Evolutionary conservation across 2,888 invertebrate species (phyloP).

Genomic region (Galerucella calmariensis): DNA sequence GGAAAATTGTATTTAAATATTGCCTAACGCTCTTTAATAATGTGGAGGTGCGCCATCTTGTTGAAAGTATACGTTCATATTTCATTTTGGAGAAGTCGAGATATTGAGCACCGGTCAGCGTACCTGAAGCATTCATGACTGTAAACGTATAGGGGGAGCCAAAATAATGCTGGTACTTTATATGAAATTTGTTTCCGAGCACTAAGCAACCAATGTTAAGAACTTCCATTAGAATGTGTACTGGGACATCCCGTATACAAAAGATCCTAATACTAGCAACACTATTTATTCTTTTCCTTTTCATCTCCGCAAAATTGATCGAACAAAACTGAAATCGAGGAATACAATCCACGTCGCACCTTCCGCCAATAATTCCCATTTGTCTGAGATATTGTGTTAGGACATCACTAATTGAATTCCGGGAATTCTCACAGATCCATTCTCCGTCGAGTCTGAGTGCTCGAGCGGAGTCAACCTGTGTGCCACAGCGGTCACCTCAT

Average conservation of each 20-base stretch:
- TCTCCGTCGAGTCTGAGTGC: conserved; percentile 31
- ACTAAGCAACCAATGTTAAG: no score
- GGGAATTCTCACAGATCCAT: conserved; percentile 52
- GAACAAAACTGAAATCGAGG: conserved; percentile 33
- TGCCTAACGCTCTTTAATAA: no score
- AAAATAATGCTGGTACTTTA: no score
- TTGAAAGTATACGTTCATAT: no score
- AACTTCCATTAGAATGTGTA: no score
- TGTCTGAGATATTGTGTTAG: conserved; percentile 49
- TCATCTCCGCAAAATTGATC: conserved; percentile 3
- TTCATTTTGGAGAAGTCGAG: no score
- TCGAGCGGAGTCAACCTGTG: conserved; percentile 33
- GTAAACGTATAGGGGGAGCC: no score
- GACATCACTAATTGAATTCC: conserved; percentile 60
- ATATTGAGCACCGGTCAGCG: no score
- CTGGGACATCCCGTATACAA: neutral
- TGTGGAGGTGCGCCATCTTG: no score
- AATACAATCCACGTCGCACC: conserved; percentile 36
- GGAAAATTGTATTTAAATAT: no score
- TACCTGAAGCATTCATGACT: no score
- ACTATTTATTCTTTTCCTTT: neutral
- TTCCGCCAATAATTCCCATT: conserved; percentile 43
- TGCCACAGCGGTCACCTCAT: conserved; percentile 39
- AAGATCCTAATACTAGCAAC: neutral
- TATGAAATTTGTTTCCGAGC: no score